Conservation (phyloP, 2,113 vertebrate genomes). For the Holacanthus passer region DNA sequence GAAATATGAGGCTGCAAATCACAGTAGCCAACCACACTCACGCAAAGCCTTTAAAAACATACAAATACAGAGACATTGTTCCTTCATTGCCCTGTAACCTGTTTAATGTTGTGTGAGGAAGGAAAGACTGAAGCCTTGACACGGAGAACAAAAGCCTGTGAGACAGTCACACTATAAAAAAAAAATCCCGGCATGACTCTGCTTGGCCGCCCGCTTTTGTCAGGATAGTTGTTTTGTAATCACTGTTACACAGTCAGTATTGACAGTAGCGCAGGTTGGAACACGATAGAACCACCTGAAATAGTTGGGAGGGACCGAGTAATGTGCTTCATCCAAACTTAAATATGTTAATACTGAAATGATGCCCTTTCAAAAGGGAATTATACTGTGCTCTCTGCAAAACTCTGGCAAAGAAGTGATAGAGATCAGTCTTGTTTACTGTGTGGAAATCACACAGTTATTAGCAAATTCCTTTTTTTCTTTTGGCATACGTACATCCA, state of each 20-base stretch:
- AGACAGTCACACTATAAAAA: slow-evolving; percentile 51
- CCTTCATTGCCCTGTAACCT: slow-evolving; percentile 22
- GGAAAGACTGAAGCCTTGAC: slow-evolving; percentile 33
- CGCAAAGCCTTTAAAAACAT: neutral
- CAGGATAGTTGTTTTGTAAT: slow-evolving; percentile 9
- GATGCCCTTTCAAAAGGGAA: slow-evolving; percentile 10
- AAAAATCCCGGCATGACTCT: slow-evolving; percentile 58
- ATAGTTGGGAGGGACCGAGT: slow-evolving; percentile 12
- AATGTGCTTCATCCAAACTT: slow-evolving; percentile 20
- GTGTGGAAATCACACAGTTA: neutral
- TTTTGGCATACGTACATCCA: too few relatives aligned
- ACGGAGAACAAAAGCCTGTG: slow-evolving; percentile 50
- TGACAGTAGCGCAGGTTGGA: slow-evolving; percentile 53
- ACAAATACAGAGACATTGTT: slow-evolving; percentile 8
- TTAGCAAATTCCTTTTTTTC: too few relatives aligned
- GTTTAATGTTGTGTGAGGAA: slow-evolving; percentile 24
- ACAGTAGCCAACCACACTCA: slow-evolving; percentile 9
- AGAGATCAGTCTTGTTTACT: neutral
- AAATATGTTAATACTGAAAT: slow-evolving; percentile 14
- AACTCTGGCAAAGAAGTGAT: neutral
- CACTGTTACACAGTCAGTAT: slow-evolving; percentile 32
- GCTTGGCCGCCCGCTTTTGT: slow-evolving; percentile 53
- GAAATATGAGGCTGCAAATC: slow-evolving; percentile 19
- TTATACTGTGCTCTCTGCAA: neutral
- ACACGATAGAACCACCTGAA: slow-evolving; percentile 40